phyloP scores from a whole-genome alignment of 2,797 vertebrate genomes.

The Spinus pinus region DNA sequence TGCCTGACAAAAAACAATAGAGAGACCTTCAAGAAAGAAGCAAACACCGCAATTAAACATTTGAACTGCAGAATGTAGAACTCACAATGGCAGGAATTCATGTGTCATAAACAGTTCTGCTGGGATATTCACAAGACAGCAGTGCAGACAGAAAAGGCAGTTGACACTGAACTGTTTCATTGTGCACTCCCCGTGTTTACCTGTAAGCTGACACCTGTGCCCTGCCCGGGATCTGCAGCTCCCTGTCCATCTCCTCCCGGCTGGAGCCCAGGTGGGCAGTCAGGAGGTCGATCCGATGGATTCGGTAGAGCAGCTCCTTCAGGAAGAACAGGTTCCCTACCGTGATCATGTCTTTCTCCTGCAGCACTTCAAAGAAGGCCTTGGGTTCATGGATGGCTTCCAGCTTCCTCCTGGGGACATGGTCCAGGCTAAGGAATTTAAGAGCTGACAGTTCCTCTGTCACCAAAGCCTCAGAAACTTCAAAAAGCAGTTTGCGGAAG shows the following conservation, averaged over 20 bases:
- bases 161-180: neutral
- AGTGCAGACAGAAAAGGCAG: neutral
- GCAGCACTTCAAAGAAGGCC: conserved; percentile 49
- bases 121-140: neutral
- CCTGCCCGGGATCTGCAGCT: neutral
- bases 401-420: conserved; percentile 47
- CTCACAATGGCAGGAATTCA: neutral
- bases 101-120: neutral
- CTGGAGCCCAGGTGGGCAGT: neutral
- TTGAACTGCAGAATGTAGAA: neutral
- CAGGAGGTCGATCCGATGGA: conserved; percentile 63
- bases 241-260: conserved; percentile 20
- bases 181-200: conserved; percentile 15
- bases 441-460: conserved; percentile 51
- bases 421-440: conserved; percentile 71
- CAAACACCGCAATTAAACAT: neutral
- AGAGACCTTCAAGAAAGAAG: neutral
- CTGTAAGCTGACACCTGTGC: conserved; percentile 68
- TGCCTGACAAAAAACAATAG: conserved; percentile 22
- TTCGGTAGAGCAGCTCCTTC: conserved; percentile 70
- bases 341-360: conserved; percentile 50
- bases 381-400: conserved; percentile 50
- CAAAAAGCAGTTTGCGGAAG: conserved; percentile 45
- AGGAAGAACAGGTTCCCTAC: conserved; percentile 40
- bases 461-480: conserved; percentile 63